phyloP scores from a whole-genome alignment of 2,797 vertebrate species.

The Periparus ater region DNA sequence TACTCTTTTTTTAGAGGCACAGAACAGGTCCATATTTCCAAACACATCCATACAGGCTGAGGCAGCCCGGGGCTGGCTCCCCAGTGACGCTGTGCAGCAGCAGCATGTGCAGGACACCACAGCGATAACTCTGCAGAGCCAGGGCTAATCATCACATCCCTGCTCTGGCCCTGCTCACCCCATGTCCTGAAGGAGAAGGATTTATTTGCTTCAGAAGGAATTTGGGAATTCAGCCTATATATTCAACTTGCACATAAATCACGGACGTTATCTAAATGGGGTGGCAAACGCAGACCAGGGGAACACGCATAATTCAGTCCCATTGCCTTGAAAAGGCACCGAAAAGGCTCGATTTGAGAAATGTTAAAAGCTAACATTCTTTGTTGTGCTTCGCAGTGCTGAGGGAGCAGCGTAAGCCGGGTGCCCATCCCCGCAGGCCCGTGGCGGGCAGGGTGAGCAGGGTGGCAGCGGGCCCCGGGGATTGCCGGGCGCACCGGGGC shows the following conservation, averaged over 20 bases:
- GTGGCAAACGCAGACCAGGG: neutral
- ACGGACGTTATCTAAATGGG: neutral
- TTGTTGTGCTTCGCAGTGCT: neutral
- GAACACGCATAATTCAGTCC: neutral
- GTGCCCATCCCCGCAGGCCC: accelerated
- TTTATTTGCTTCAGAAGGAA: neutral
- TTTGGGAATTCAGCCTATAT: neutral
- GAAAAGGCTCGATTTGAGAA: neutral
- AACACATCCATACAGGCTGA: neutral
- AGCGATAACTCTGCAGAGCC: neutral
- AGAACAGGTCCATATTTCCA: neutral
- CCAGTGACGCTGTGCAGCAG: neutral
- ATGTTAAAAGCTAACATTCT: neutral
- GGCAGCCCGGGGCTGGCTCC: neutral
- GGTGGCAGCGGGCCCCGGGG: accelerated
- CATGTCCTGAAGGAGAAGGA: neutral
- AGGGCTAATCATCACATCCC: neutral
- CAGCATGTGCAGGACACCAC: accelerated
- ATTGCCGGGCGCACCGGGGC: neutral
- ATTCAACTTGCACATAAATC: neutral
- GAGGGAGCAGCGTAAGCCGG: neutral
- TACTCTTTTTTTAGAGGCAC: neutral
- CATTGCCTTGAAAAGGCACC: neutral
- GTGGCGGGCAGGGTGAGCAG: accelerated
- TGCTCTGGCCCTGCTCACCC: neutral